phyloP scores from a whole-genome alignment of 2,113 vertebrate genomes.

The Hystrix cristata region DNA sequence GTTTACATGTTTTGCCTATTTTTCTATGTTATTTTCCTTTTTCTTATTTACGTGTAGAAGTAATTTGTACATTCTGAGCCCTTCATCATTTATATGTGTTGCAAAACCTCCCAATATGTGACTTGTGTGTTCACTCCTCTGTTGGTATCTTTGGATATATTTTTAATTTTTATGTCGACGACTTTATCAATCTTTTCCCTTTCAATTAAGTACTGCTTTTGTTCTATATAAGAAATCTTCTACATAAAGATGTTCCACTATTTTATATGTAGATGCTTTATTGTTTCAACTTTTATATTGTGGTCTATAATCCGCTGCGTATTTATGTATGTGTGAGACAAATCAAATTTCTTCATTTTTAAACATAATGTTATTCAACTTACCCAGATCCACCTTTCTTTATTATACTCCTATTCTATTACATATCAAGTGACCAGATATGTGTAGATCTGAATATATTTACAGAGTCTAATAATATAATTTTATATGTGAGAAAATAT shows the following conservation, averaged over 20 bases:
- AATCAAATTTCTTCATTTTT: background rate
- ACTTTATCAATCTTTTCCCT: background rate
- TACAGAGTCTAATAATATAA: background rate
- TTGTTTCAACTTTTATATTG: background rate
- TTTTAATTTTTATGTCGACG: background rate
- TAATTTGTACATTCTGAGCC: background rate
- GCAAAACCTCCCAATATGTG: background rate
- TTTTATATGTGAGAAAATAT: background rate
- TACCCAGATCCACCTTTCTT: background rate
- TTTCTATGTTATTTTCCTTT: background rate
- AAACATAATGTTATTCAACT: background rate
- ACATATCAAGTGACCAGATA: background rate
- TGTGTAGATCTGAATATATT: background rate
- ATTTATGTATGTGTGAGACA: background rate
- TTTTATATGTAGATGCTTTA: background rate
- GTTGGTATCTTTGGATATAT: background rate
- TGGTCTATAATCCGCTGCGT: background rate
- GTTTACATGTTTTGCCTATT: background rate
- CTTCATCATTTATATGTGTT: background rate
- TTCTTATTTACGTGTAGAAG: background rate
- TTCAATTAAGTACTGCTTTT: background rate
- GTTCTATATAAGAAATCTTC: background rate
- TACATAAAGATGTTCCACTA: background rate
- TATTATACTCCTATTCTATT: background rate
- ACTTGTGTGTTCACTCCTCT: background rate